A percentile compares a stretch with the other conserved stretches of the same genome.
These are phyloP conservation scores for Yponomeuta malinellus DNA, from an alignment of 2,888 invertebrate genomes.

Conservation along the genomic window DNA sequence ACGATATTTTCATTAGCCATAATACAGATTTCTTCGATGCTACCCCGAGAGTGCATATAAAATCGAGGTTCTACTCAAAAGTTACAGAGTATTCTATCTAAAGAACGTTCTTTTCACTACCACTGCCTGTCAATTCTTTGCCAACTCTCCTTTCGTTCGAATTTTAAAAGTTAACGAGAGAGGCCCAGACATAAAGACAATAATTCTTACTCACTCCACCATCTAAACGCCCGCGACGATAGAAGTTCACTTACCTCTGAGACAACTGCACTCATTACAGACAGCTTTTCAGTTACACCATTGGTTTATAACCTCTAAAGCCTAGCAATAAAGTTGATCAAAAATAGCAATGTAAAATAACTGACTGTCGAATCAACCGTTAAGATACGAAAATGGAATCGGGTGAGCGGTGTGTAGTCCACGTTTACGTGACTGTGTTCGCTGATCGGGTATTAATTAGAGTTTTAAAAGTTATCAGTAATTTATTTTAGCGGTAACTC, in stretches of 20 bases:
- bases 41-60: neutral
- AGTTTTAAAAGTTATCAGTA: neutral
- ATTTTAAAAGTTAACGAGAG: no score
- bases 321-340: neutral
- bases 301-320: neutral
- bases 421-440: slow-evolving; percentile 1
- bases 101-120: no score
- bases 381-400: slow-evolving; percentile 1
- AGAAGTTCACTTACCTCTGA: neutral
- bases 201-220: neutral
- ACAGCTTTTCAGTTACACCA: neutral
- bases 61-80: neutral
- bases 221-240: neutral
- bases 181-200: neutral
- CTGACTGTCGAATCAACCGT: neutral
- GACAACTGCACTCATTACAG: neutral
- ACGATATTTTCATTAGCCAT: neutral
- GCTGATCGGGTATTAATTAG: neutral
- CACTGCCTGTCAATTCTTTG: no score
- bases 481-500: neutral
- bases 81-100: no score
- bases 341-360: neutral
- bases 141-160: no score
- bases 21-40: neutral
- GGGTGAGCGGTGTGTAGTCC: neutral